phyloP scores from a whole-genome alignment of 1,140 invertebrate species.

The Trachymyrmex septentrionalis region DNA sequence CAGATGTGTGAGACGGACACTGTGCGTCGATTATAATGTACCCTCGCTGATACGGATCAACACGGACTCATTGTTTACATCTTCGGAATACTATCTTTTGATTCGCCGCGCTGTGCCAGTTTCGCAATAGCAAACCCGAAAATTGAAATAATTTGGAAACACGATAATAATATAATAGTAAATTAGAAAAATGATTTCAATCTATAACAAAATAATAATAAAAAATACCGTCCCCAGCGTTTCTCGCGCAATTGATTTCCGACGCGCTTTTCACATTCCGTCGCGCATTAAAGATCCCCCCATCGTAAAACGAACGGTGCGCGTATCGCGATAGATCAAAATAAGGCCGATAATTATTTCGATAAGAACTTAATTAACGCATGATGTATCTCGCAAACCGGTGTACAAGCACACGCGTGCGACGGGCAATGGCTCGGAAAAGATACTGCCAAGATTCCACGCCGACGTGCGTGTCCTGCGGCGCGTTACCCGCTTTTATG shows the following conservation, averaged over 20 bases:
- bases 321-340: conserved; percentile 52
- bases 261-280: conserved; percentile 21
- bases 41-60: no score
- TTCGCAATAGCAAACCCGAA: not conserved
- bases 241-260: not conserved
- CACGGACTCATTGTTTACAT: no score
- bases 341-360: conserved; percentile 70
- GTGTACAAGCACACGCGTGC: conserved; percentile 31
- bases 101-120: not conserved
- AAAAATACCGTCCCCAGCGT: not conserved
- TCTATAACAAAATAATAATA: not conserved
- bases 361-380: conserved; percentile 80
- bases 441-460: conserved; percentile 65
- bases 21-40: no score
- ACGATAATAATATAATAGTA: not conserved
- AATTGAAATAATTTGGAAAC: not conserved
- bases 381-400: conserved; percentile 60
- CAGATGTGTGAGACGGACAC: no score
- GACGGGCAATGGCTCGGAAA: conserved; percentile 59
- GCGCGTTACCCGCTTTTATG: conserved; percentile 54
- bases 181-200: not conserved
- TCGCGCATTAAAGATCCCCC: conserved; percentile 29
- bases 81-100: not conserved
- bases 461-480: conserved; percentile 57
- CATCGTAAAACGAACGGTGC: conserved; percentile 57